Base-by-base conservation (phyloP, 1,140 invertebrate genomes). In the Lepidurus couesii region DNA sequence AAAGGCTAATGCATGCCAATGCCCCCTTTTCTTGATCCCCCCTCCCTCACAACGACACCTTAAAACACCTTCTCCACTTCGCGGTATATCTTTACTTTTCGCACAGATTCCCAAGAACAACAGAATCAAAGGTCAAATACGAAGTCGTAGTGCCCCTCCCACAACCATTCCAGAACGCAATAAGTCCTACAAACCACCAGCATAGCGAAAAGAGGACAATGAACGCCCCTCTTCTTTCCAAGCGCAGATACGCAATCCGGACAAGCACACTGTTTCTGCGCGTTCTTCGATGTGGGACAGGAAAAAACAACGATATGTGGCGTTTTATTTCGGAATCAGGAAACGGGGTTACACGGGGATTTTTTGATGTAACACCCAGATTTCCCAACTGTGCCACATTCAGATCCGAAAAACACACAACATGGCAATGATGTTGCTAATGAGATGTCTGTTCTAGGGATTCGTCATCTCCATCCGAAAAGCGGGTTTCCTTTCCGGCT, bases 1-100 rank as follows among this genome's bases (percentile, higher is more conserved):
- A 65, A 65, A 65, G 53, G 53, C 21, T 65, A 65, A 65, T 65
- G 21, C 53, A 65, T 65, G 53, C 53, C 53, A 65, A 65, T 65
- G 53, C 53, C 53, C 53, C 8, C 21, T 65, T 9, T 5, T n/a
- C 16, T 65, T 65, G 53, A 13, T 13, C 16, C 53, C 53, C 21
- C 53, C 53, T 7, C 53, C 21, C 53, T 21, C 16, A 65, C 53
- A n/a, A 65, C 21, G 53, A 65, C 53, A 65, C 53, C 1, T 65
- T 65, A 13, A 65, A 65, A 13, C 16, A n/a, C 53, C 21, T 65
- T 16, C 9, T 21, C 7, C 53, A 10, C 6, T 65, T 65, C 21
- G 53, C 53, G 6, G 13, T 16, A 9, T 7, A 65, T 16, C 21
- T 65, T 65, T 21, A 65, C 21, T 65, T 65, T 65, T 21, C 16